A percentile compares a stretch with the other conserved stretches of the same genome.
These are phyloP conservation scores for Oncorhynchus mykiss DNA, from an alignment of 2,113 vertebrate genomes.

Conservation along the genomic window DNA sequence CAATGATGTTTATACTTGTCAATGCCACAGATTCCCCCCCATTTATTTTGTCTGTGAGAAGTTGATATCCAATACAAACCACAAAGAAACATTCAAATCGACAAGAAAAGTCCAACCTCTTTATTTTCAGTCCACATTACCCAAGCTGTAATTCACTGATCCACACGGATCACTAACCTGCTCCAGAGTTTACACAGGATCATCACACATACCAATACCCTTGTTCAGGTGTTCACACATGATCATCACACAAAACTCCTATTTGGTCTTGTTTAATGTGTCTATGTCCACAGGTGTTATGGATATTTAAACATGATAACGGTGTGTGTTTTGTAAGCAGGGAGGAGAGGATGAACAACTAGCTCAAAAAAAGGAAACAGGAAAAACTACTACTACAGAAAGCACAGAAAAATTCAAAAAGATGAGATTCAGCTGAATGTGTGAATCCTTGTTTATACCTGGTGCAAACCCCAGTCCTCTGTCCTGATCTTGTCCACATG, in stretches of 20 bases:
- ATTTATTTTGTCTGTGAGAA: neutral
- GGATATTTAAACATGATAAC: conserved; percentile 61
- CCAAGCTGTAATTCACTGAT: conserved; percentile 66
- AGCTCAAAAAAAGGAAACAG: conserved; percentile 40
- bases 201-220: conserved; percentile 40
- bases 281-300: conserved; percentile 59
- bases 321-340: conserved; percentile 54
- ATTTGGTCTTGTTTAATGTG: conserved; percentile 52
- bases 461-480: too few relatives aligned
- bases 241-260: conserved; percentile 53
- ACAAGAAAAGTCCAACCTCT: conserved; percentile 53
- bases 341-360: conserved; percentile 54
- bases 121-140: conserved; percentile 70
- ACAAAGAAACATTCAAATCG: neutral
- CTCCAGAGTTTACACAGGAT: conserved; percentile 56
- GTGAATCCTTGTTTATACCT: neutral
- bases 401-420: conserved; percentile 40
- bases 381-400: conserved; percentile 49
- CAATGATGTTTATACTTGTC: too few relatives aligned
- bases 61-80: conserved; percentile 8
- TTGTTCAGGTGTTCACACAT: conserved; percentile 51
- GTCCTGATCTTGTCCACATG: too few relatives aligned
- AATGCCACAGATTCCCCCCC: too few relatives aligned
- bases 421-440: conserved; percentile 49
- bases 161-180: conserved; percentile 23